These are phyloP conservation scores for Clarias macrocephalus DNA, from an alignment of 2,113 vertebrate species.

Conservation along the genomic window DNA sequence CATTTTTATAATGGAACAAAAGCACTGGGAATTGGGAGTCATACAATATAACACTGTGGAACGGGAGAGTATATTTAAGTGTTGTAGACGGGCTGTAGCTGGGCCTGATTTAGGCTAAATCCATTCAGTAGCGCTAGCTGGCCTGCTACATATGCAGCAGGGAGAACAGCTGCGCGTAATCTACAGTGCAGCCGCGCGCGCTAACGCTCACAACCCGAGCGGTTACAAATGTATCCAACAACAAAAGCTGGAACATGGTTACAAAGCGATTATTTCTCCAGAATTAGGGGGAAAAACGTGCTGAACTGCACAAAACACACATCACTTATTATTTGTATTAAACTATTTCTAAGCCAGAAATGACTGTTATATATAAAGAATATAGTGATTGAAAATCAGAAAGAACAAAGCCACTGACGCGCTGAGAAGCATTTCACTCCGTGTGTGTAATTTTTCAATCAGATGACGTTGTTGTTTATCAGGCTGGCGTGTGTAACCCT, in stretches of 20 bases:
- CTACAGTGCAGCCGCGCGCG: neutral
- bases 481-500: neutral
- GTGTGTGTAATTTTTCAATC: neutral
- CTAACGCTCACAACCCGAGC: neutral
- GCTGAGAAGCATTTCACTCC: neutral
- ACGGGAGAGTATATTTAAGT: neutral
- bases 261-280: neutral
- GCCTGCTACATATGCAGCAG: constrained; percentile 43
- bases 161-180: constrained; percentile 24
- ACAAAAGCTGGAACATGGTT: neutral
- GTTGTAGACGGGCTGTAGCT: neutral
- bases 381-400: neutral
- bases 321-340: neutral
- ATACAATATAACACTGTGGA: no score
- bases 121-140: constrained; percentile 8
- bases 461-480: neutral
- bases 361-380: neutral
- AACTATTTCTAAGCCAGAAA: neutral
- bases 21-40: no score
- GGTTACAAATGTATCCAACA: neutral
- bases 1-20: neutral
- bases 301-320: neutral
- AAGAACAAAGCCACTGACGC: neutral
- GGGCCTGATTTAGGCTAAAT: neutral
- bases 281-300: no score